Conservation (phyloP, 1,140 invertebrate species). For the Euura saliciscinereae region DNA sequence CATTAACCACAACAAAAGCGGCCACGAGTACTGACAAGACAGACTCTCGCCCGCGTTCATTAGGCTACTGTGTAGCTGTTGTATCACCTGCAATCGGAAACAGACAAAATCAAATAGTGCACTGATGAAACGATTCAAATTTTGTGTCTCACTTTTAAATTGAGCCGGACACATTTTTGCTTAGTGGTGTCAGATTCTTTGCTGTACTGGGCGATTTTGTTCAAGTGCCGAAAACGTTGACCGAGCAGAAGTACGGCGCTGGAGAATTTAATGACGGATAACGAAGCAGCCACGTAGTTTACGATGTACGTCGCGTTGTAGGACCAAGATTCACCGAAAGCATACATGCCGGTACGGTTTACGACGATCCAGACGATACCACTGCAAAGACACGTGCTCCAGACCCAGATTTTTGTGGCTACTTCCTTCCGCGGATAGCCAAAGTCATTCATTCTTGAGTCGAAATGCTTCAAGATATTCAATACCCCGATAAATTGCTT, state of each 20-base stretch:
- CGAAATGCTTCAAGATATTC: conserved; percentile 51
- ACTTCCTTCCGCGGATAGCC: conserved; percentile 40
- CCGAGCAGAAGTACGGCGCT: conserved; percentile 39
- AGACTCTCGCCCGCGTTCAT: conserved; percentile 41
- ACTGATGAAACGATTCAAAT: too few species aligned
- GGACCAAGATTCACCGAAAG: conserved; percentile 36
- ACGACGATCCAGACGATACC: conserved; percentile 36
- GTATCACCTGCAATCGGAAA: background rate
- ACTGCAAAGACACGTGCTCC: conserved; percentile 27
- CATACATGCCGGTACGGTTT: conserved; percentile 42
- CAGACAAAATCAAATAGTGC: too few species aligned
- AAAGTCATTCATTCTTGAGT: conserved; percentile 33
- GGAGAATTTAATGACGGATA: conserved; percentile 41
- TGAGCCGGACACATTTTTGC: background rate
- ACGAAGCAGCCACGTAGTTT: conserved; percentile 35
- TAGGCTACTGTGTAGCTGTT: conserved; percentile 42
- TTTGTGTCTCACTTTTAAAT: background rate
- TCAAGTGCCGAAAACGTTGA: conserved; percentile 47
- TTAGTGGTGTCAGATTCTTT: conserved; percentile 12
- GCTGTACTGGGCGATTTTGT: conserved; percentile 29
- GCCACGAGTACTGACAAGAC: conserved; percentile 38
- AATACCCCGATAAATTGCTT: conserved; percentile 37
- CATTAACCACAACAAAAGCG: conserved; percentile 42
- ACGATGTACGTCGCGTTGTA: conserved; percentile 45
- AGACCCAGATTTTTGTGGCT: conserved; percentile 26